Percentiles rank a stretch among this genome's conserved stretches.
These are phyloP conservation scores for Hemibagrus guttatus DNA, from an alignment of 2,797 vertebrate genomes.

Conservation along the genomic window DNA sequence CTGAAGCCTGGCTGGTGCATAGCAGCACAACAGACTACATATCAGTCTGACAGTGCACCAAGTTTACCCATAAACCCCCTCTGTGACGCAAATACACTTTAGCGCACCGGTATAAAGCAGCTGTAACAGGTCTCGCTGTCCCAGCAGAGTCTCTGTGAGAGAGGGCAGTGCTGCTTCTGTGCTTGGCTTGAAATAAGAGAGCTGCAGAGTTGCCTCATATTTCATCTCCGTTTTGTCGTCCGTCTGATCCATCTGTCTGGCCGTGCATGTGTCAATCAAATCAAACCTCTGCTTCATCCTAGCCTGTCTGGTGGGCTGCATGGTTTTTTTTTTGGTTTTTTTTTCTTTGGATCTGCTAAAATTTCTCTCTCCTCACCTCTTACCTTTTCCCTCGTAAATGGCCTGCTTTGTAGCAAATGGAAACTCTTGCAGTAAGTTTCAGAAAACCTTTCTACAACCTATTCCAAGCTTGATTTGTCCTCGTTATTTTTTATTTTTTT, in stretches of 20 bases:
- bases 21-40: not conserved
- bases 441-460: slow-evolving; percentile 55
- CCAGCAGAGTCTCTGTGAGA: slow-evolving; percentile 55
- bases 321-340: slow-evolving; percentile 68
- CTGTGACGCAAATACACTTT: not conserved
- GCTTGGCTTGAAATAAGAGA: slow-evolving; percentile 60
- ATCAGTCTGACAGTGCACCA: not conserved
- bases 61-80: not conserved
- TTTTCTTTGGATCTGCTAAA: slow-evolving; percentile 72
- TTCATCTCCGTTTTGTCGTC: slow-evolving; percentile 67
- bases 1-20: not conserved
- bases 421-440: slow-evolving; percentile 98
- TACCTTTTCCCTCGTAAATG: slow-evolving; percentile 83
- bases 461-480: not conserved
- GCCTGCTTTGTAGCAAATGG: slow-evolving; percentile 99
- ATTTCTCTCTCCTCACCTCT: slow-evolving; percentile 76
- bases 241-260: slow-evolving; percentile 55
- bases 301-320: slow-evolving; percentile 72
- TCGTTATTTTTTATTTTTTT: slow-evolving; percentile 32
- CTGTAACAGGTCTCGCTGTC: slow-evolving; percentile 23
- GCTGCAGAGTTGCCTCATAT: slow-evolving; percentile 32
- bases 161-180: slow-evolving; percentile 47
- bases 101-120: not conserved
- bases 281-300: slow-evolving; percentile 36
- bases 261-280: slow-evolving; percentile 64